Percentiles rank a stretch among this genome's conserved stretches.
Evolutionary conservation across 2,888 invertebrate genomes (phyloP).

Genomic region (Chymomyza procnemis): DNA sequence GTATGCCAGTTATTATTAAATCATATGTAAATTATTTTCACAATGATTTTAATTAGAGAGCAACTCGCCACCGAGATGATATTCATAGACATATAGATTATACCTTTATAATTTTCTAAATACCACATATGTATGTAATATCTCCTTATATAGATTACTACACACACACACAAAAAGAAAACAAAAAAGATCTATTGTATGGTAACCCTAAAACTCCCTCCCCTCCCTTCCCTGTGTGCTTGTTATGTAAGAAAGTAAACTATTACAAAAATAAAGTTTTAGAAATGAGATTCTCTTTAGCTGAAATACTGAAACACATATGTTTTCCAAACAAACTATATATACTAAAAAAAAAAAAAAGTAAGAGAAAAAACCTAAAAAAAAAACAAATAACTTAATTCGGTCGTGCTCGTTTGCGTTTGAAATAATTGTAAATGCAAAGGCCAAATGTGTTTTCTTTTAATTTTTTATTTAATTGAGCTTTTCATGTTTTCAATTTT

Average conservation of each 20-base stretch:
- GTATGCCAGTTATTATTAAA: constrained; percentile 28
- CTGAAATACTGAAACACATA: constrained; percentile 28
- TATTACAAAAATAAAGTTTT: constrained; percentile 64
- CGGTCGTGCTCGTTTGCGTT: not conserved
- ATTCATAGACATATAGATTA: constrained; percentile 55
- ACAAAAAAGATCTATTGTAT: constrained; percentile 21
- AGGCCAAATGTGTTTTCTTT: constrained; percentile 19
- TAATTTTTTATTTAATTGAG: constrained; percentile 20
- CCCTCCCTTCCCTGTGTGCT: constrained; percentile 61
- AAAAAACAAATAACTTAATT: not conserved
- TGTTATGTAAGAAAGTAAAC: constrained; percentile 61
- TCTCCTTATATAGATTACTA: constrained; percentile 40
- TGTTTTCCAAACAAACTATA: constrained; percentile 25
- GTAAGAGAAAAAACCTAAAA: no score
- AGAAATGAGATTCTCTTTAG: constrained; percentile 58
- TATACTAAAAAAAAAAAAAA: constrained; percentile 8
- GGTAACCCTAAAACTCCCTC: constrained; percentile 55
- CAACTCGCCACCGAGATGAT: constrained; percentile 70
- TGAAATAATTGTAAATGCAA: not conserved
- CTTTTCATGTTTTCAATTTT: constrained; percentile 6
- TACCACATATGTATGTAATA: constrained; percentile 13
- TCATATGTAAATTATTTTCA: constrained; percentile 41
- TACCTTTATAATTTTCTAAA: constrained; percentile 47
- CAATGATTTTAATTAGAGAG: constrained; percentile 26
- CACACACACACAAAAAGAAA: constrained; percentile 6